These are phyloP conservation scores for Atta colombica DNA, from an alignment of 1,140 invertebrate genomes.

Conservation along the genomic window DNA sequence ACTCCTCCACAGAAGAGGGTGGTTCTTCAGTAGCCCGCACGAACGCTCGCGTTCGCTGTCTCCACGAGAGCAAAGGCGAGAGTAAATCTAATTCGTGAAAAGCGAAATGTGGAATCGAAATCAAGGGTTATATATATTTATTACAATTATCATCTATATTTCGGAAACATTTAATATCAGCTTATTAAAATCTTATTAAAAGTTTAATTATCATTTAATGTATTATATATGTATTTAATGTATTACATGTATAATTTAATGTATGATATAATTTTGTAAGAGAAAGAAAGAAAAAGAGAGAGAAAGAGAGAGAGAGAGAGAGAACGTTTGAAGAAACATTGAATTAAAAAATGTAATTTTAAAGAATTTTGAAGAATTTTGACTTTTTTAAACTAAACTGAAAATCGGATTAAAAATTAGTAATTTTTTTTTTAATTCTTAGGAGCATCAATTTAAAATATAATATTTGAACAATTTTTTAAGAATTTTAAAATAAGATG, in stretches of 20 bases:
- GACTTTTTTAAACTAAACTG: neutral
- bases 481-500: neutral
- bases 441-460: neutral
- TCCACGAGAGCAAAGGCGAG: neutral
- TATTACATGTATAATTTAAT: neutral
- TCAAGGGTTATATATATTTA: neutral
- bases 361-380: neutral
- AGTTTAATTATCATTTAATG: slow-evolving; percentile 7
- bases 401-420: neutral
- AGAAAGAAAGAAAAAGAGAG: too few relatives aligned
- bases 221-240: neutral
- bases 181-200: slow-evolving; percentile 6
- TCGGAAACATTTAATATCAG: neutral
- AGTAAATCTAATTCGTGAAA: slow-evolving; percentile 15
- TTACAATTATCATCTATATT: slow-evolving; percentile 23
- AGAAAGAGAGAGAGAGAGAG: too few relatives aligned
- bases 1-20: slow-evolving; percentile 13
- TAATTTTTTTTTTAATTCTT: neutral
- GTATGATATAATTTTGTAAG: slow-evolving; percentile 5
- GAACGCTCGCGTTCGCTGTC: slow-evolving; percentile 10
- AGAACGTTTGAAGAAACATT: neutral
- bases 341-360: neutral
- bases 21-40: slow-evolving; percentile 28
- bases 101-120: neutral
- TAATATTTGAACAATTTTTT: neutral